phyloP scores from a whole-genome alignment of 2,797 vertebrate species.

The Dallia pectoralis region DNA sequence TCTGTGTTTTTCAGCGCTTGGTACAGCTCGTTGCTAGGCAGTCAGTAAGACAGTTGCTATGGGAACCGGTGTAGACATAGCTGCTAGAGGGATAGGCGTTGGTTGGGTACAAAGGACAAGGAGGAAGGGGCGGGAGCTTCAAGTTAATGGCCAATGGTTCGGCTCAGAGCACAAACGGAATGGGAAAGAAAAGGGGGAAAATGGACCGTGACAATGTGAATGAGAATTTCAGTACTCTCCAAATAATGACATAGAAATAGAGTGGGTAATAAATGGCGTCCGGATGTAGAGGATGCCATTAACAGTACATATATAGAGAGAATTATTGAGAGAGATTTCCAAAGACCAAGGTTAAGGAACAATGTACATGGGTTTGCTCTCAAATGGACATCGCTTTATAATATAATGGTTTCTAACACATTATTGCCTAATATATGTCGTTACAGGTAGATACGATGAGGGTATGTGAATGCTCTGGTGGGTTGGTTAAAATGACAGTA shows the following conservation, averaged over 20 bases:
- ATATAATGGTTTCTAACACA: too few relatives aligned
- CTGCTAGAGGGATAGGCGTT: conserved; percentile 59
- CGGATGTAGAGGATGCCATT: not conserved
- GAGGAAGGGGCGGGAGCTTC: conserved; percentile 49
- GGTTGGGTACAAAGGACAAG: conserved; percentile 43
- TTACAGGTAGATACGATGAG: too few relatives aligned
- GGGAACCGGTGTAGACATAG: conserved; percentile 75
- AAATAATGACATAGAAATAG: not conserved
- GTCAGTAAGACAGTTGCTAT: conserved; percentile 79
- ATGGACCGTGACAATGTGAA: not conserved
- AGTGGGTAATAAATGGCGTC: not conserved
- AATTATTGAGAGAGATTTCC: too few relatives aligned
- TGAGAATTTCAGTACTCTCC: conserved; percentile 23
- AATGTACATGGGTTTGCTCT: not conserved
- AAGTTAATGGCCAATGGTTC: conserved; percentile 65
- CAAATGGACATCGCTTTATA: not conserved
- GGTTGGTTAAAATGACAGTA: too few relatives aligned
- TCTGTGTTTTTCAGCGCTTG: conserved; percentile 55
- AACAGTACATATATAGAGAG: too few relatives aligned
- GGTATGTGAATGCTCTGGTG: too few relatives aligned
- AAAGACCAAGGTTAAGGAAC: not conserved
- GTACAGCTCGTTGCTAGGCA: conserved; percentile 79
- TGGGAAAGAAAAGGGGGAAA: conserved; percentile 1
- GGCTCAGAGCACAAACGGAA: conserved; percentile 58
- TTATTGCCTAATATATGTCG: too few relatives aligned